These are phyloP conservation scores for Homalodisca vitripennis DNA, from an alignment of 1,140 invertebrate genomes.

Conservation along the genomic window DNA sequence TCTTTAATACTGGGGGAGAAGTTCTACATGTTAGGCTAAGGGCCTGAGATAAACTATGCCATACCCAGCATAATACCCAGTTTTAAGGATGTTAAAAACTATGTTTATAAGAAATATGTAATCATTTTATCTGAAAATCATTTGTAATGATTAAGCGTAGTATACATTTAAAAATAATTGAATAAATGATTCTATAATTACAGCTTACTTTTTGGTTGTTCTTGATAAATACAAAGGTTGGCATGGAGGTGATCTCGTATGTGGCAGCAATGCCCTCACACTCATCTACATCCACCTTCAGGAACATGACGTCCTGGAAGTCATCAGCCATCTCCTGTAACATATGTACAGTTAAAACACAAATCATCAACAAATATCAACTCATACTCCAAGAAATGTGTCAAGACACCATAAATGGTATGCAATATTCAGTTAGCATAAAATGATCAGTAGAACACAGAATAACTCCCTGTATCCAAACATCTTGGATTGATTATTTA, in stretches of 20 bases:
- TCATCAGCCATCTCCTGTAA: constrained; percentile 58
- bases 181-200: constrained; percentile 13
- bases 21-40: no score
- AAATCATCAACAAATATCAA: no score
- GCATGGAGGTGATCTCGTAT: constrained; percentile 86
- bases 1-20: no score
- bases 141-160: not conserved
- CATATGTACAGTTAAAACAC: no score
- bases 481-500: no score
- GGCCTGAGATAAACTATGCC: no score
- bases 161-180: not conserved
- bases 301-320: constrained; percentile 57
- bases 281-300: constrained; percentile 86
- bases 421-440: no score
- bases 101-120: not conserved
- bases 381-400: no score
- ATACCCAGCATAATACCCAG: no score
- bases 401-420: no score
- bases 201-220: constrained; percentile 59
- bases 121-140: not conserved
- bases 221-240: constrained; percentile 91
- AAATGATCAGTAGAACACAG: no score
- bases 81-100: not conserved
- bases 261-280: constrained; percentile 76
- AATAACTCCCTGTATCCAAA: no score